Evolutionary conservation across 2,113 vertebrate species (phyloP), one percentile per base, ranked within the genome.

Genomic region (Motacilla tschutschensis): DNA sequence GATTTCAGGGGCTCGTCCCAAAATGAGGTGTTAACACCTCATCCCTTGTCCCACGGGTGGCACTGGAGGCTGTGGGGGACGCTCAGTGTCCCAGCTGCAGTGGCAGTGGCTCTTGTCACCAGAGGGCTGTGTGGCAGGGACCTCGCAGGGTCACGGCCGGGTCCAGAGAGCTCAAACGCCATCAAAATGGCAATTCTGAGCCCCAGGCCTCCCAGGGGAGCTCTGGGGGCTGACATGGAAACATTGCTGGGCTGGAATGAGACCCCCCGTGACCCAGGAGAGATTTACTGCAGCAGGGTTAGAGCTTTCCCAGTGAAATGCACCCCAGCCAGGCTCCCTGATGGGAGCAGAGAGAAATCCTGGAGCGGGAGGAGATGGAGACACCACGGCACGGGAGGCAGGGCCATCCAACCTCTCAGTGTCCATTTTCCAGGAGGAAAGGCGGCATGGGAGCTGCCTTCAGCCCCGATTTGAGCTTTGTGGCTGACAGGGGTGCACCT

Each of bases 201-300:
- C 63, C 72, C 70, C 3, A 4, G 15, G 82, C 59, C 63, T 90
- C 87, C 82, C 14, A 0, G 55, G 78, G 51, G 80, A 70, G 35
- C 75, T 66, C 75, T 43, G 59, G 10, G 19, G 82, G 75, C 80
- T 53, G 83, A 76, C 83, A 47, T 4, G 59, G 58, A 82, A 86
- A 73, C 84, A 82, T 40, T 51, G 62, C 90, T 12, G 86, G 78
- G 69, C 86, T 88, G 92, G 83, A 92, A 91, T 28, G 75, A 91
- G 84, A 51, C 55, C 64, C 83, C 59, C 79, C 0, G 7, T 77
- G 90, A 87, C 86, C 88, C 79, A 36, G 82, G 36, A 51, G 84
- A 88, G 83, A 94, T 88, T 91, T 84, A 50, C 67, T 71, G 80
- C 43, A 14, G 75, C 75, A 36, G 75, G 92, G 91, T 88, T 87